These are phyloP conservation scores for Peromyscus nudipes DNA, from an alignment of 2,797 vertebrate genomes.

Conservation along the genomic window DNA sequence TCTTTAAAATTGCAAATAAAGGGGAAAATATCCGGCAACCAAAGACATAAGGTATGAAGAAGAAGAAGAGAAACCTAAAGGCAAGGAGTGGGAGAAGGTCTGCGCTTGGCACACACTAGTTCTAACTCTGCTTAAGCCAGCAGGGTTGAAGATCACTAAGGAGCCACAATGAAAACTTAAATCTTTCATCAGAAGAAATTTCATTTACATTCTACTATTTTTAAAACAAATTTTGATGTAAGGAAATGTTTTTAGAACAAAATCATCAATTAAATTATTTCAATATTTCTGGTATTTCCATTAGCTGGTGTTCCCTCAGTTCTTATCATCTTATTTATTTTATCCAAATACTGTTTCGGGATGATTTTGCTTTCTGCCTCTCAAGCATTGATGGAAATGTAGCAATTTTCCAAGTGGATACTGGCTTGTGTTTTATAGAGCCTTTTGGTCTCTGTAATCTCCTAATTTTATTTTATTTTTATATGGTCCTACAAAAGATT, in stretches of 20 bases:
- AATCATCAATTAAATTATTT: too few relatives aligned
- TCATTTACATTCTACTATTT: background rate
- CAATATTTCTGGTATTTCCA: background rate
- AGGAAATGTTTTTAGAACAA: background rate
- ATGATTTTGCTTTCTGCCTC: background rate
- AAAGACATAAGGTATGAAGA: background rate
- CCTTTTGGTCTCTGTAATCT: background rate
- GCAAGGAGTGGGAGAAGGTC: fast-evolving
- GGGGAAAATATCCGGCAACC: background rate
- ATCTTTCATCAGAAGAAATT: background rate
- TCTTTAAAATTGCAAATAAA: background rate
- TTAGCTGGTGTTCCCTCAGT: background rate
- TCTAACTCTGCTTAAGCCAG: background rate
- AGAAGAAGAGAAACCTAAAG: fast-evolving
- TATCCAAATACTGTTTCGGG: background rate
- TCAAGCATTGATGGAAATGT: background rate
- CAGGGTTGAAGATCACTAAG: background rate
- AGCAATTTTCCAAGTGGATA: background rate
- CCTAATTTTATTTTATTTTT: background rate
- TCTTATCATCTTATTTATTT: background rate
- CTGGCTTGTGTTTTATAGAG: background rate
- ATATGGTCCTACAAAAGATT: background rate
- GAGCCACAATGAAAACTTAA: background rate
- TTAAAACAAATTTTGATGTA: background rate
- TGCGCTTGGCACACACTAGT: background rate